Conservation (phyloP, 2,113 vertebrate species). For the Montifringilla adamsi region DNA sequence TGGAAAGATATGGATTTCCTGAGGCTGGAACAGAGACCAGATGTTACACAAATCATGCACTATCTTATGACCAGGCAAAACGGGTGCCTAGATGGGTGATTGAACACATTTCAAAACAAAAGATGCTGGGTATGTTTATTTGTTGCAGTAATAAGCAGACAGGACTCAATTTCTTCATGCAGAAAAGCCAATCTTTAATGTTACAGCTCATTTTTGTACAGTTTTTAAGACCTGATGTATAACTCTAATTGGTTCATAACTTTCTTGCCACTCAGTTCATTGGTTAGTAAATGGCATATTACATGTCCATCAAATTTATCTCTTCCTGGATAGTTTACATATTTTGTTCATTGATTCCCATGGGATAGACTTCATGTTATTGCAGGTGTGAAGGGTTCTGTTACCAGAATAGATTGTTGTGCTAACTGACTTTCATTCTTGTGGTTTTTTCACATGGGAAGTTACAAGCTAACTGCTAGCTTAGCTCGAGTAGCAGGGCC, state of each 20-base stretch:
- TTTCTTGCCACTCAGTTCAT: background rate
- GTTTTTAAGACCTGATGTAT: background rate
- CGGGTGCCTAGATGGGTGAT: conserved; percentile 83
- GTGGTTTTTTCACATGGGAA: background rate
- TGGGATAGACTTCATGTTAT: background rate
- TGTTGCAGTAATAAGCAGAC: background rate
- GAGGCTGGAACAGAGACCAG: conserved; percentile 73
- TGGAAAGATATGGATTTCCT: conserved; percentile 81
- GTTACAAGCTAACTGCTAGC: background rate
- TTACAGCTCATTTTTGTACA: background rate
- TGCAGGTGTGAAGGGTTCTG: background rate
- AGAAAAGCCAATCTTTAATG: background rate
- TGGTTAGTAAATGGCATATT: background rate
- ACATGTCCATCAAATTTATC: background rate
- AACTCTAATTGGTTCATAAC: background rate
- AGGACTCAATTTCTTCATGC: background rate
- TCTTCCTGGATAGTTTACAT: background rate
- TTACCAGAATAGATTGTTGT: background rate
- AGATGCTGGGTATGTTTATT: conserved; percentile 73
- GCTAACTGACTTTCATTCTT: background rate
- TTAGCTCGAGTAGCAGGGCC: background rate
- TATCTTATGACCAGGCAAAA: conserved; percentile 83
- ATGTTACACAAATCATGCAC: conserved; percentile 79
- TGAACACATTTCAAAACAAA: conserved; percentile 81
- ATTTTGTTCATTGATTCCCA: background rate